A percentile compares a stretch with the other conserved stretches of the same genome.
phyloP scores from a whole-genome alignment of 2,888 invertebrate genomes.

The Eupithecia abbreviata region DNA sequence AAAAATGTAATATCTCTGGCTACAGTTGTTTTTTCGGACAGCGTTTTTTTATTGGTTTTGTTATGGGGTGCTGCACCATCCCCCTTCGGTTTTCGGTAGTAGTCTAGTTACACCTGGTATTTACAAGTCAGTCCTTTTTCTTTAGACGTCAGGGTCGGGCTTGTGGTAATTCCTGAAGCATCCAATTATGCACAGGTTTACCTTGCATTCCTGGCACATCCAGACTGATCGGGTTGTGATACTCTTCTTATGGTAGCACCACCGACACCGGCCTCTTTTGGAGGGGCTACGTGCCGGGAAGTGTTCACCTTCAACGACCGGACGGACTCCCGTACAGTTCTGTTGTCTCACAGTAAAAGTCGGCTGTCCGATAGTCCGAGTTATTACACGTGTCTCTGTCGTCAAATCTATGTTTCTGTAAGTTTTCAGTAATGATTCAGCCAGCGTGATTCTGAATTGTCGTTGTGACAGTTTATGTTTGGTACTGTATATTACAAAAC shows the following conservation, averaged over 20 bases:
- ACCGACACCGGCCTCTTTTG: conserved; percentile 19
- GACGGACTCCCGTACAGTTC: conserved; percentile 1
- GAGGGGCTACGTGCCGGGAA: conserved; percentile 13
- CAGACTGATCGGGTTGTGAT: neutral
- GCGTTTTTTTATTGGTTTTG: too few species aligned
- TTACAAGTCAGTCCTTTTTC: too few species aligned
- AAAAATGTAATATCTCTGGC: too few species aligned
- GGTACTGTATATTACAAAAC: neutral
- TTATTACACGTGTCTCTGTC: neutral
- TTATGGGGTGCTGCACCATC: neutral
- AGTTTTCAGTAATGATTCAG: neutral
- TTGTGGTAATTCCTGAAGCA: too few species aligned
- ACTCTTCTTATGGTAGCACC: conserved; percentile 7
- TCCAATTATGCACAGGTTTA: too few species aligned
- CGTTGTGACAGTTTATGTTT: neutral
- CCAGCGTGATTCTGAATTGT: conserved; percentile 4
- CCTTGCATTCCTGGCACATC: too few species aligned
- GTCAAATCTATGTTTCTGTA: conserved; percentile 2
- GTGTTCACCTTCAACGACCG: neutral
- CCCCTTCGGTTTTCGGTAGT: neutral
- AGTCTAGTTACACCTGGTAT: neutral
- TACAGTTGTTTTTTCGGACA: too few species aligned
- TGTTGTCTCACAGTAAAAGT: neutral
- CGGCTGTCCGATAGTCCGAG: conserved; percentile 1
- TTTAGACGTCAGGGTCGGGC: neutral